Base-by-base conservation (phyloP, 2,113 vertebrate genomes). In the Sarotherodon lohbergeri region DNA sequence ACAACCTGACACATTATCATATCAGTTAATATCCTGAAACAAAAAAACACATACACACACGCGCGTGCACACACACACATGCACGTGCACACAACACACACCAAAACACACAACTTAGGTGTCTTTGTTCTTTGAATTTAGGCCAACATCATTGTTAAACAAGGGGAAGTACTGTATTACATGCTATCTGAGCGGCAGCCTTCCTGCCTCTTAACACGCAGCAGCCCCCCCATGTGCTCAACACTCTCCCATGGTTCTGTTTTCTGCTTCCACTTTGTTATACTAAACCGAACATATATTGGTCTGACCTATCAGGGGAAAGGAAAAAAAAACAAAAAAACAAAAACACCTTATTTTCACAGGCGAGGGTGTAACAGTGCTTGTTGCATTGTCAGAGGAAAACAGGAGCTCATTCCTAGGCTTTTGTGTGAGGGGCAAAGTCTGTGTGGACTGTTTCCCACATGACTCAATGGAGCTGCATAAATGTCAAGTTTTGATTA, bases 81-180 rank as follows among this genome's bases (percentile, higher is more conserved):
- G 4, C 48, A 17, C 50, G n/a, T 4, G 10, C 50, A n/a, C 50
- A 52, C n/a, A 39, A 36, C 43, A 76, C 55, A 41, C 34, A 54
- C 61, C 46, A 19, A 32, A 13, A 19, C n/a, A 11, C 17, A 19
- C 7, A 80, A 66, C 68, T 73, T 79, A 63, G 84, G 83, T 9
- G 63, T 56, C 85, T 89, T 85, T 84, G 68, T 91, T 63, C 34
- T 80, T 46, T 85, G 83, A 89, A 95, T 93, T 91, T 83, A 92
- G 90, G 91, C 24, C 92, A 89, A 57, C 81, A 81, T 86, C 12
- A 73, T 89, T 88, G 57, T 88, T 81, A 88, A 39, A 91, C 89
- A 83, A 63, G 83, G 7, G 84, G 54, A 71, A 83, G 91, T 92
- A 55, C 88, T 88, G 87, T 81, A 32, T 93, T 90, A 90, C 94